Conservation (phyloP, 2,888 invertebrate species). For the Neoscelio sp. region DNA sequence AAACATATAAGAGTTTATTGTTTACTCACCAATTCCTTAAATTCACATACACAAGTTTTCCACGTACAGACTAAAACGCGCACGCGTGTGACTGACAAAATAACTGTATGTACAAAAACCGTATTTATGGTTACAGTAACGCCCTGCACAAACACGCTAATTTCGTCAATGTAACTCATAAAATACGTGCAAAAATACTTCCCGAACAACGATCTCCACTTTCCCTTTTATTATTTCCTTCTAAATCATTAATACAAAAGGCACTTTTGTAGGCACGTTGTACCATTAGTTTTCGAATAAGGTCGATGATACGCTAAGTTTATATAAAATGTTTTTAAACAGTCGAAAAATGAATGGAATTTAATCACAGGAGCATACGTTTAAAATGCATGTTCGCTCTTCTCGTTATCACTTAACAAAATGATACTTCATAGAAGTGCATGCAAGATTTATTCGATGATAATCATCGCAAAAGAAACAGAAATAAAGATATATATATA, state of each 20-base stretch:
- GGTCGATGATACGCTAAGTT: too few species aligned
- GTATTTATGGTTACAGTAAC: constrained; percentile 23
- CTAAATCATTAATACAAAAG: too few species aligned
- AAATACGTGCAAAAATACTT: too few species aligned
- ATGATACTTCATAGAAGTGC: constrained; percentile 54
- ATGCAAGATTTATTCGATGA: constrained; percentile 31
- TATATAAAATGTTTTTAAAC: constrained; percentile 12
- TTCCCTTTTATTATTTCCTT: too few species aligned
- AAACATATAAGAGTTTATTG: neutral
- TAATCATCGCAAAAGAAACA: constrained; percentile 33
- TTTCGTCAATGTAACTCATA: constrained; percentile 23
- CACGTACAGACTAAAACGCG: constrained; percentile 26
- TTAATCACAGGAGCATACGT: constrained; percentile 43
- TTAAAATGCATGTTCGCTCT: constrained; percentile 15
- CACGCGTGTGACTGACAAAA: constrained; percentile 29
- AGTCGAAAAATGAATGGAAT: constrained; percentile 34
- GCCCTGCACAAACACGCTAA: neutral
- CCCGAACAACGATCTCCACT: too few species aligned
- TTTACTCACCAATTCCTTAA: constrained; percentile 8
- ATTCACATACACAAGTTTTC: constrained; percentile 38
- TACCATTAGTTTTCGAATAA: too few species aligned
- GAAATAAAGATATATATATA: too few species aligned
- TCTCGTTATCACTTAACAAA: constrained; percentile 1
- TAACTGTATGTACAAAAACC: constrained; percentile 41
- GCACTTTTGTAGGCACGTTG: too few species aligned